Percentiles rank a stretch among this genome's conserved stretches.
These are phyloP conservation scores for Globia sparganii DNA, from an alignment of 2,888 invertebrate genomes.

Conservation along the genomic window DNA sequence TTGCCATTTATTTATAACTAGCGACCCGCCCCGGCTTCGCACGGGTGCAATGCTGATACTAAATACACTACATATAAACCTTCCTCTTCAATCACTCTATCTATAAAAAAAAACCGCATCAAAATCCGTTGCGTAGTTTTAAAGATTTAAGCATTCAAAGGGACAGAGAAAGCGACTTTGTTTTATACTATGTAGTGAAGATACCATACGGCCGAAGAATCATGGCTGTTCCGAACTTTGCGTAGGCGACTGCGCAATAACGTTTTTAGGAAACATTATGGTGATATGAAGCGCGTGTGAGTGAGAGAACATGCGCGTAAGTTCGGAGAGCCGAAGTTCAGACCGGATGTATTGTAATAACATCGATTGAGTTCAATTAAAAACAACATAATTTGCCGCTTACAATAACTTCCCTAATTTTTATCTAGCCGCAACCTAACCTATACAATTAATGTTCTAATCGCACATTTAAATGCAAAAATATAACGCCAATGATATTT, in stretches of 20 bases:
- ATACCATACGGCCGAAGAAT: neutral
- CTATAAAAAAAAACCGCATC: no score
- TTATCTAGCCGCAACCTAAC: constrained; percentile 11
- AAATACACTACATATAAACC: no score
- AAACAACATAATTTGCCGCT: neutral
- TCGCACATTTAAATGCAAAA: neutral
- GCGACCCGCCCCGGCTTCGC: no score
- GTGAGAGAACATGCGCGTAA: neutral
- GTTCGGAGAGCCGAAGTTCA: neutral
- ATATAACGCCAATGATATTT: neutral
- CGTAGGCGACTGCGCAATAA: neutral
- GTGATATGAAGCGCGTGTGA: neutral
- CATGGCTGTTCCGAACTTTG: neutral
- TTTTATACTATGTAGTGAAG: no score
- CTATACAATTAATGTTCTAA: neutral
- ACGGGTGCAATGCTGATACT: no score
- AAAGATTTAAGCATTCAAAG: no score
- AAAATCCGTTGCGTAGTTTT: no score
- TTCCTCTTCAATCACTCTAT: no score
- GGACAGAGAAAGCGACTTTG: no score
- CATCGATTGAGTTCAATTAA: neutral
- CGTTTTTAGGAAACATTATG: neutral
- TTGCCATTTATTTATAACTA: neutral
- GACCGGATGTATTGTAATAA: neutral
- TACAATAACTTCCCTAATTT: neutral